These are phyloP conservation scores for Cranoglanis bouderius DNA, from an alignment of 2,113 vertebrate genomes.

Conservation along the genomic window DNA sequence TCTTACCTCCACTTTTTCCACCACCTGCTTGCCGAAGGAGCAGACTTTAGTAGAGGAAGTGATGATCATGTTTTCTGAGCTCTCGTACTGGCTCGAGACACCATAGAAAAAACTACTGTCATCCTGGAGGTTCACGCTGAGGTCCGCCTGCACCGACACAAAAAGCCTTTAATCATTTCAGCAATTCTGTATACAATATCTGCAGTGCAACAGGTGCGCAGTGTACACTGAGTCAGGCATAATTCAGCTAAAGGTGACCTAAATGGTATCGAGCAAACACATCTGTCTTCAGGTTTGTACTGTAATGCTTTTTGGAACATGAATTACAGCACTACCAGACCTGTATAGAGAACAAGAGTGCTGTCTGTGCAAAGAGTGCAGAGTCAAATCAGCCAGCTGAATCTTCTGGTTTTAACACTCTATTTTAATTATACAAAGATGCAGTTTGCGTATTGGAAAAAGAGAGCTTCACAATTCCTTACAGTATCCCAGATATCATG, in stretches of 20 bases:
- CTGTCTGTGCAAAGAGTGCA: not conserved
- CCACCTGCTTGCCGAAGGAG: slow-evolving; percentile 96
- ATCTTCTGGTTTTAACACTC: not conserved
- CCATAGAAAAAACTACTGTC: slow-evolving; percentile 92
- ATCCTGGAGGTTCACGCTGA: slow-evolving; percentile 88
- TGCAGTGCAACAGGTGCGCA: slow-evolving; percentile 40
- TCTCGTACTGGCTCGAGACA: slow-evolving; percentile 94
- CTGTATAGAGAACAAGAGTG: not conserved
- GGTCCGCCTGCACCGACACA: slow-evolving; percentile 79
- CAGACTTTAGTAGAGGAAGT: slow-evolving; percentile 96
- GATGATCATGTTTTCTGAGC: slow-evolving; percentile 92
- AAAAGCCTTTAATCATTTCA: slow-evolving; percentile 1
- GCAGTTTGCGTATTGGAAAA: not conserved
- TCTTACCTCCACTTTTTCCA: slow-evolving; percentile 95
- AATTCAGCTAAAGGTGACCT: slow-evolving; percentile 15
- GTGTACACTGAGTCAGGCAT: slow-evolving; percentile 24
- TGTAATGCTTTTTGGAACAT: slow-evolving; percentile 29
- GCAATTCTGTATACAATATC: not conserved
- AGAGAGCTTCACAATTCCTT: not conserved
- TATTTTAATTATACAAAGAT: not conserved
- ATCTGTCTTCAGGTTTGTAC: slow-evolving; percentile 36
- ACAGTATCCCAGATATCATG: not conserved
- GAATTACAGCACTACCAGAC: slow-evolving; percentile 21
- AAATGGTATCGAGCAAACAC: slow-evolving; percentile 27
- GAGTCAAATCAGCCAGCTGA: not conserved